Conservation (phyloP, 2,797 vertebrate species). For the Schizopygopsis pylzovi region DNA sequence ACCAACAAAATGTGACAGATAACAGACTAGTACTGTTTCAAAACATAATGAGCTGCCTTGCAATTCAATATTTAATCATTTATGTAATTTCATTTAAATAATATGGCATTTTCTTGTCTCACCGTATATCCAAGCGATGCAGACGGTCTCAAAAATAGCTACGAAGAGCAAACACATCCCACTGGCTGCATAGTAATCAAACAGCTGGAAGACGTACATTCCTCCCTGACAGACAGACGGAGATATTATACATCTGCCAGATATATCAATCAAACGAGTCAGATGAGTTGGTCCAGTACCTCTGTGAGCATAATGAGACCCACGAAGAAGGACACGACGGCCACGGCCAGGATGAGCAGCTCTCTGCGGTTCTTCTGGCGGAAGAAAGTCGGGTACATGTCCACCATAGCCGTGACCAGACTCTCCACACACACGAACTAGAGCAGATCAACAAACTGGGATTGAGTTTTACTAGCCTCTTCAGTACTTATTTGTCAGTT, state of each 20-base stretch:
- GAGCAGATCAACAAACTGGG: neutral
- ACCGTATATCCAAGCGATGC: slow-evolving; percentile 96
- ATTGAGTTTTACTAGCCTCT: neutral
- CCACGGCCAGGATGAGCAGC: slow-evolving; percentile 87
- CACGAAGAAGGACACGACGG: slow-evolving; percentile 85
- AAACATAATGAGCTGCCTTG: neutral
- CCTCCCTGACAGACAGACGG: slow-evolving; percentile 83
- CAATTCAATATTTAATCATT: neutral
- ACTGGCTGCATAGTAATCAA: slow-evolving; percentile 96
- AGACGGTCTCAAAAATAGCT: slow-evolving; percentile 91
- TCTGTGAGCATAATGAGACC: slow-evolving; percentile 96
- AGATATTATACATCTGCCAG: neutral
- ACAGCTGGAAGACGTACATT: slow-evolving; percentile 97
- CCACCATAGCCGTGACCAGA: slow-evolving; percentile 91
- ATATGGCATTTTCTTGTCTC: slow-evolving; percentile 65
- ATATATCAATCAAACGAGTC: neutral
- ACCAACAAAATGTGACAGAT: neutral
- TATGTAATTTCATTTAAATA: neutral
- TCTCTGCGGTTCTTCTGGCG: slow-evolving; percentile 92
- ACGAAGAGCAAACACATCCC: slow-evolving; percentile 96
- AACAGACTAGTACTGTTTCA: neutral
- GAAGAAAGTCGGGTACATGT: slow-evolving; percentile 91
- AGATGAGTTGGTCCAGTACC: slow-evolving; percentile 71
- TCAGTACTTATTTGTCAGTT: neutral
- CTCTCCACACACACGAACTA: slow-evolving; percentile 97